Conservation (phyloP, 2,113 vertebrate genomes). For the Potamarius usumacintae region DNA sequence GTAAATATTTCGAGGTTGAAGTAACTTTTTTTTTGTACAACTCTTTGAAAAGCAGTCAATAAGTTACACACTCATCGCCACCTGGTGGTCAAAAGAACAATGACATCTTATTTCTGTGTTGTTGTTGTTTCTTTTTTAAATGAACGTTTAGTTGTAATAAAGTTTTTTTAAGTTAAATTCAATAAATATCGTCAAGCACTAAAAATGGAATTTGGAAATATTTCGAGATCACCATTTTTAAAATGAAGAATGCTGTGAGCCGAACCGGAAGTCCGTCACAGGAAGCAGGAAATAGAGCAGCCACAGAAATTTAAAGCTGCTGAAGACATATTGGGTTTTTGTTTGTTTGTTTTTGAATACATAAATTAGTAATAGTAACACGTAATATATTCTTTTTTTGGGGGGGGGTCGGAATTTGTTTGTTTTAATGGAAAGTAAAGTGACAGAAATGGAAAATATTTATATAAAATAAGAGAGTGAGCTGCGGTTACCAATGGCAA, state of each 20-base stretch:
- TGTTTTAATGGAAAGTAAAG: background rate
- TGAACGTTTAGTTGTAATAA: background rate
- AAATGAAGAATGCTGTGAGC: background rate
- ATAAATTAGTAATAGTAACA: background rate
- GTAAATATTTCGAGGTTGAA: background rate
- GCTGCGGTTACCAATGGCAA: constrained; percentile 62
- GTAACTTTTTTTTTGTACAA: no score
- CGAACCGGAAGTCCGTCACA: constrained; percentile 61
- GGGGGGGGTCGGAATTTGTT: background rate
- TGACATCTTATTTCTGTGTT: background rate
- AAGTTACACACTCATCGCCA: background rate
- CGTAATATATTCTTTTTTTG: no score
- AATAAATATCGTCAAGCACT: background rate
- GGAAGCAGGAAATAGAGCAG: background rate
- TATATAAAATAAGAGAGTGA: background rate
- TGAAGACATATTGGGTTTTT: background rate
- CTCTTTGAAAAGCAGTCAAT: background rate
- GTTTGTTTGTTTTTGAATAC: background rate
- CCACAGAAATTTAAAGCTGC: constrained; percentile 21
- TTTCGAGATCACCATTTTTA: background rate
- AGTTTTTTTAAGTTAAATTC: background rate
- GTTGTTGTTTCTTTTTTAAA: no score
- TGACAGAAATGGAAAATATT: background rate
- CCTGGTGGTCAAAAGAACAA: constrained; percentile 11
- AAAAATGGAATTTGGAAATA: background rate